Percentiles rank a stretch among this genome's conserved stretches.
Evolutionary conservation across 2,888 invertebrate genomes (phyloP).

Genomic region (Trichacis sp.): DNA sequence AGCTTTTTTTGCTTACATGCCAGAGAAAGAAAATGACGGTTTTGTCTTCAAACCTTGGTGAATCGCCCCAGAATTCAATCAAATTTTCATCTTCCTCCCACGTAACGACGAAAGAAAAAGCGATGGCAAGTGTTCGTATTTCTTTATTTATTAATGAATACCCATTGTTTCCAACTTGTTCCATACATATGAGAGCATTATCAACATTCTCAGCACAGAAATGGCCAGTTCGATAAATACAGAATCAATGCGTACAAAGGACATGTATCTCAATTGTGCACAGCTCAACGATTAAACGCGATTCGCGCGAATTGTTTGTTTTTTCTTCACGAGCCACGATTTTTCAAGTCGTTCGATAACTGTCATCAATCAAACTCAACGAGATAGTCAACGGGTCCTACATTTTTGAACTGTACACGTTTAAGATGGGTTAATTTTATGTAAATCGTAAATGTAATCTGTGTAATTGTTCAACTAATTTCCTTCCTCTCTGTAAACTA

Average conservation of each 20-base stretch:
- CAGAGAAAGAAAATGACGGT: constrained; percentile 55
- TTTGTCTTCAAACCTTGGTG: constrained; percentile 53
- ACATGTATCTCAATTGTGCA: constrained; percentile 14
- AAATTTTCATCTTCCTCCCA: too few relatives aligned
- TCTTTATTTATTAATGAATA: constrained; percentile 17
- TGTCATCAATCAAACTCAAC: background rate
- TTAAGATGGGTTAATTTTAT: constrained; percentile 14
- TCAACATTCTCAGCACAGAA: constrained; percentile 18
- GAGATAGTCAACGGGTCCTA: constrained; percentile 1
- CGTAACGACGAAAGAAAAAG: background rate
- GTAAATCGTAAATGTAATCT: constrained; percentile 13
- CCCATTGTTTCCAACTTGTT: constrained; percentile 12
- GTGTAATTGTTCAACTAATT: constrained; percentile 27
- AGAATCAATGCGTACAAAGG: constrained; percentile 15
- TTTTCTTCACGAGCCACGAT: background rate
- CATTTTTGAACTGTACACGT: constrained; percentile 16
- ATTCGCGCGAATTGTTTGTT: background rate
- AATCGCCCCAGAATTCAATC: too few relatives aligned
- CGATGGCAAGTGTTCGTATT: constrained; percentile 8
- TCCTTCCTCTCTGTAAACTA: constrained; percentile 10
- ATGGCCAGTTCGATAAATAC: constrained; percentile 15
- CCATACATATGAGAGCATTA: constrained; percentile 17
- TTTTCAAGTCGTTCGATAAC: background rate
- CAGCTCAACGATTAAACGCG: constrained; percentile 8
- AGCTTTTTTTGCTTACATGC: constrained; percentile 59